Evolutionary conservation across 2,113 vertebrate genomes (phyloP).

Genomic region (Bombycilla garrulus): DNA sequence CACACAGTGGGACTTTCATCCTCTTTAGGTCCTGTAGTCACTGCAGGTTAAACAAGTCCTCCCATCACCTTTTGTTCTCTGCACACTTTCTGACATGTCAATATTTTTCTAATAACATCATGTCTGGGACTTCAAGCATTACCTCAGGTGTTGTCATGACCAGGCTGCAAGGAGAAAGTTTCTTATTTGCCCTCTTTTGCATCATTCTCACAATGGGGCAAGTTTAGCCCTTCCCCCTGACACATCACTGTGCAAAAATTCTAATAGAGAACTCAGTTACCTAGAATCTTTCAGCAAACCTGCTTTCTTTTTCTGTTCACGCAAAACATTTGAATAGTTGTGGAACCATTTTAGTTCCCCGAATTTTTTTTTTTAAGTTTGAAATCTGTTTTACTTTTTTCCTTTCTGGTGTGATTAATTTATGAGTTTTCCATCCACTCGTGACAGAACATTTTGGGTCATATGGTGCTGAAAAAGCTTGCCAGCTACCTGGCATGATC

Average conservation of each 20-base stretch:
- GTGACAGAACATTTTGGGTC: background rate
- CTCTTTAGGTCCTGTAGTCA: background rate
- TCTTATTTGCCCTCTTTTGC: background rate
- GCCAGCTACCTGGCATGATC: background rate
- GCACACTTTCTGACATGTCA: background rate
- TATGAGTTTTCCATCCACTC: background rate
- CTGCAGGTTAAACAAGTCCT: background rate
- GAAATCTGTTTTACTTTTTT: background rate
- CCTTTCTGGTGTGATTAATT: background rate
- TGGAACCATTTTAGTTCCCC: background rate
- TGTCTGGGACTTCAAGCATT: background rate
- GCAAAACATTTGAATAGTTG: background rate
- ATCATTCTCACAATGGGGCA: background rate
- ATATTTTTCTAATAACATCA: conserved; percentile 49
- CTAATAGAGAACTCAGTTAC: background rate
- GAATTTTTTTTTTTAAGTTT: background rate
- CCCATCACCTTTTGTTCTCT: background rate
- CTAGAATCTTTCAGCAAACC: background rate
- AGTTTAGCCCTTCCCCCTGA: background rate
- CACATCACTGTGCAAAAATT: background rate
- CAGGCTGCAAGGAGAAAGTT: background rate
- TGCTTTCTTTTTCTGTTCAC: background rate
- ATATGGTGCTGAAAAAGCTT: background rate
- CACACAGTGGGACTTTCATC: background rate
- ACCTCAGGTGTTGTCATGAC: conserved; percentile 22